A percentile compares a stretch with the other conserved stretches of the same genome.
These are phyloP conservation scores for Dicerorhinus sumatrensis DNA, from an alignment of 2,113 vertebrate species.

Conservation along the genomic window DNA sequence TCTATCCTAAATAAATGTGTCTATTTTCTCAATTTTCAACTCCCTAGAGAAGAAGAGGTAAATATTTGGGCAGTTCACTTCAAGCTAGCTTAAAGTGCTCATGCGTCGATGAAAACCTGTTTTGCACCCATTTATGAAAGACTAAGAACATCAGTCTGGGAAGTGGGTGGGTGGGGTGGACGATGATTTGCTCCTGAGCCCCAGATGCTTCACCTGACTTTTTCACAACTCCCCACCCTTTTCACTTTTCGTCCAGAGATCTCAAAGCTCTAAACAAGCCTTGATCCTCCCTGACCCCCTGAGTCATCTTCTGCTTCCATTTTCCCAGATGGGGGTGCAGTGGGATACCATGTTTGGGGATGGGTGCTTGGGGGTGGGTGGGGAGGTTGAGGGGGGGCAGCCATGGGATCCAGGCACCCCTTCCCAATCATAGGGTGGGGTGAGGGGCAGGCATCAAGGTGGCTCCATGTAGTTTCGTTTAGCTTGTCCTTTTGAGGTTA, in stretches of 20 bases:
- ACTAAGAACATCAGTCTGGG: constrained; percentile 66
- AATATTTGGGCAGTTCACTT: constrained; percentile 55
- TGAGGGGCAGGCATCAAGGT: constrained; percentile 18
- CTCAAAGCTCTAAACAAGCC: constrained; percentile 77
- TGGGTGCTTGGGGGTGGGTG: not conserved
- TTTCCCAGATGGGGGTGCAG: constrained; percentile 63
- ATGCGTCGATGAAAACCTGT: constrained; percentile 70
- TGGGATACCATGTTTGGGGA: constrained; percentile 6
- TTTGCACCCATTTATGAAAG: constrained; percentile 68
- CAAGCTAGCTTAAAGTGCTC: constrained; percentile 60
- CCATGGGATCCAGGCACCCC: not conserved
- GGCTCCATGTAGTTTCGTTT: constrained; percentile 59
- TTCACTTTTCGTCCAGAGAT: constrained; percentile 75
- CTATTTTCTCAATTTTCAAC: constrained; percentile 38
- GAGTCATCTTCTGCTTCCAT: constrained; percentile 74
- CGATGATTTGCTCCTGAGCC: constrained; percentile 74
- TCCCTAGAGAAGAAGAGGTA: constrained; percentile 37
- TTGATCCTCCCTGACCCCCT: constrained; percentile 79
- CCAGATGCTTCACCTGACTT: constrained; percentile 73
- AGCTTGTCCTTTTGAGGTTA: constrained; percentile 76
- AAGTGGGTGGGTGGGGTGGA: constrained; percentile 80
- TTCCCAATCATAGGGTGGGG: not conserved
- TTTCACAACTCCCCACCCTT: constrained; percentile 78
- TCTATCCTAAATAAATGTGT: constrained; percentile 13
- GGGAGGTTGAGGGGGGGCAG: not conserved